Conservation (phyloP, 2,113 vertebrate species). For the Cervus canadensis region DNA sequence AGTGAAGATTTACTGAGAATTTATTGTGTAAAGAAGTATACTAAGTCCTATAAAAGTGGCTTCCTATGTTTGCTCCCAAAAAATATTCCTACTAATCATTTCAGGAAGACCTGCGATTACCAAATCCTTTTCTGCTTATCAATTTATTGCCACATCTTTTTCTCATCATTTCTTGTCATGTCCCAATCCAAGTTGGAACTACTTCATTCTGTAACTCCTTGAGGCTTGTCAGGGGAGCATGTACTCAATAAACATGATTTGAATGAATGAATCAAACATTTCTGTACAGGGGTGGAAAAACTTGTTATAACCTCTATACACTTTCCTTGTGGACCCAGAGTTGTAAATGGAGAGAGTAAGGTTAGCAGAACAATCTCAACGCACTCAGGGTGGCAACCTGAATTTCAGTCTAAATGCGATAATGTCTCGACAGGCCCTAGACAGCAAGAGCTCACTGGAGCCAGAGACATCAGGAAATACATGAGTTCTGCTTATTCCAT, state of each 20-base stretch:
- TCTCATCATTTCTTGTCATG: neutral
- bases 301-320: neutral
- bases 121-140: neutral
- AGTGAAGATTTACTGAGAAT: constrained; percentile 4
- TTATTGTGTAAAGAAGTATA: neutral
- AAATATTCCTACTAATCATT: neutral
- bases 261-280: neutral
- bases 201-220: neutral
- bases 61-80: neutral
- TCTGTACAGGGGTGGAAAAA: neutral
- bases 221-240: neutral
- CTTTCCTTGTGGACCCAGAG: neutral
- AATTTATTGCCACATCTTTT: neutral
- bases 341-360: neutral
- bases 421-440: neutral
- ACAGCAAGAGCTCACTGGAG: neutral
- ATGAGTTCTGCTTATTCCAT: neutral
- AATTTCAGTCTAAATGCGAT: neutral
- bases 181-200: neutral
- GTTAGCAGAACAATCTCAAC: neutral
- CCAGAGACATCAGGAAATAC: neutral
- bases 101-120: neutral
- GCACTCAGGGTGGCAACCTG: neutral
- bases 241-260: neutral
- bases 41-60: neutral